Conservation (phyloP, 2,113 vertebrate genomes). For the Stomatorhinus ivindoensis region DNA sequence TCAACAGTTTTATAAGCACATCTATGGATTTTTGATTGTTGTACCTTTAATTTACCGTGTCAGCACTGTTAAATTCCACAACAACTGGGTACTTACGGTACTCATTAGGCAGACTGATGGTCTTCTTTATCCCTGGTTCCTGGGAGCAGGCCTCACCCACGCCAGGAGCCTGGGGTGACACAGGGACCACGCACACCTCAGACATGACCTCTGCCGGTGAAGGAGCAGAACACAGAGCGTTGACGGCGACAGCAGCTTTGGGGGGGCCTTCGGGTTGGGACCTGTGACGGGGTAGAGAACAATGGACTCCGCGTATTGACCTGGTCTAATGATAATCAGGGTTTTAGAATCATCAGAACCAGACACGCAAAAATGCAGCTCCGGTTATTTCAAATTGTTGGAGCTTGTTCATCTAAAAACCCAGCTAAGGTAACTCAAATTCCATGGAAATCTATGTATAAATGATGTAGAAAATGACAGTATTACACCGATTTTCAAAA, state of each 20-base stretch:
- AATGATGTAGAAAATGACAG: not conserved
- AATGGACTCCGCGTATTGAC: not conserved
- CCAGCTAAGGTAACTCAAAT: not conserved
- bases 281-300: not conserved
- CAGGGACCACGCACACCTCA: constrained; percentile 30
- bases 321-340: not conserved
- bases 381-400: not conserved
- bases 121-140: constrained; percentile 23
- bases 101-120: constrained; percentile 37
- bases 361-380: not conserved
- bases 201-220: constrained; percentile 33
- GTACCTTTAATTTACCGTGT: not conserved
- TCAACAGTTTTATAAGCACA: not conserved
- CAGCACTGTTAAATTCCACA: not conserved
- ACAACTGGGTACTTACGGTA: constrained; percentile 37
- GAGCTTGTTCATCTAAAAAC: not conserved
- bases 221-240: constrained; percentile 37
- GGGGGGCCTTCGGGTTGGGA: not conserved
- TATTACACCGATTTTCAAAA: not conserved
- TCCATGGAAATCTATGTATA: not conserved
- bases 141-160: constrained; percentile 5
- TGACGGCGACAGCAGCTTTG: constrained; percentile 29
- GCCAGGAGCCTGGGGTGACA: not conserved
- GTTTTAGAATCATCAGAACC: not conserved
- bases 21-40: not conserved